Percentiles rank a stretch among this genome's conserved stretches.
phyloP scores from a whole-genome alignment of 2,113 vertebrate species.

The Caranx ignobilis region DNA sequence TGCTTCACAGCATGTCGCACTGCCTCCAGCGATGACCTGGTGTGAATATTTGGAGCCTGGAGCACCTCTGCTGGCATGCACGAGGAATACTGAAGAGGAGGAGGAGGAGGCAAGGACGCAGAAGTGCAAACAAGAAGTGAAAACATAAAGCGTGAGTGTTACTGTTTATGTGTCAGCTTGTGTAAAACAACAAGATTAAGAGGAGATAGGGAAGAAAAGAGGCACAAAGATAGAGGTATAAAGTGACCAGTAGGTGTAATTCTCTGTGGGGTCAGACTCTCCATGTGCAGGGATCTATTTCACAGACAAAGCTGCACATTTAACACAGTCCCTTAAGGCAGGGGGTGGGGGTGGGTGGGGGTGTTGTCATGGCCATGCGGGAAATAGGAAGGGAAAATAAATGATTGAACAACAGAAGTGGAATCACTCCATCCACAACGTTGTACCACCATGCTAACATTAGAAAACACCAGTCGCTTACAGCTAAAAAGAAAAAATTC shows the following conservation, averaged over 20 bases:
- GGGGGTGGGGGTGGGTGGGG: background rate
- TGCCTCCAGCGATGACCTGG: constrained; percentile 17
- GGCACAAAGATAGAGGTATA: background rate
- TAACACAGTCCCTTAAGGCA: constrained; percentile 24
- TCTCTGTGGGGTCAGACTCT: constrained; percentile 28
- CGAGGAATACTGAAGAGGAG: constrained; percentile 19
- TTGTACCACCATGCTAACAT: constrained; percentile 13
- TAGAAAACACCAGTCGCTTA: constrained; percentile 36
- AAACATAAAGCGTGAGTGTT: constrained; percentile 10
- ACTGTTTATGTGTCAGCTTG: background rate
- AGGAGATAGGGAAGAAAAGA: background rate
- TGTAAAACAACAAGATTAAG: constrained; percentile 27
- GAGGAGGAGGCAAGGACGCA: constrained; percentile 25
- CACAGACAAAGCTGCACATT: constrained; percentile 40
- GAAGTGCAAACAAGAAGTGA: constrained; percentile 9
- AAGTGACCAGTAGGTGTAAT: constrained; percentile 13
- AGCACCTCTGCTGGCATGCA: constrained; percentile 29
- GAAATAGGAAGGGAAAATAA: constrained; percentile 47
- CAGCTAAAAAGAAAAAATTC: constrained; percentile 23
- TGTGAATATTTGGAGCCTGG: constrained; percentile 13
- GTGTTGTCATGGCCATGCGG: constrained; percentile 1
- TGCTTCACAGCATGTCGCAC: constrained; percentile 17
- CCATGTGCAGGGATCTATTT: constrained; percentile 30
- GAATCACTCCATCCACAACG: constrained; percentile 25
- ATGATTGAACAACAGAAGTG: constrained; percentile 54